A percentile compares a stretch with the other conserved stretches of the same genome.
Evolutionary conservation across 2,113 vertebrate species (phyloP).

Genomic region (Nothobranchius kuhntae): DNA sequence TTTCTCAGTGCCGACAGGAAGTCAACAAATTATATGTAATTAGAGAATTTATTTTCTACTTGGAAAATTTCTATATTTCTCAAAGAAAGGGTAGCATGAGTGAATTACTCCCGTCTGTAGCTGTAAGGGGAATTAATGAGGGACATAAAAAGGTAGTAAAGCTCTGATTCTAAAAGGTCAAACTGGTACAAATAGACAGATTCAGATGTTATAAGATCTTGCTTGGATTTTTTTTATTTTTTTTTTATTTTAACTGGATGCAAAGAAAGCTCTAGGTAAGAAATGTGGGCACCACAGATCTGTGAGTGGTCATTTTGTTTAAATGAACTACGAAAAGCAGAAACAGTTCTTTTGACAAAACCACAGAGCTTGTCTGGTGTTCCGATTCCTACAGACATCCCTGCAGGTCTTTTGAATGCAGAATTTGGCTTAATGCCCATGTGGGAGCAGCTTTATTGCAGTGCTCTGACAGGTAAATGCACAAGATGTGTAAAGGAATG

Average conservation of each 20-base stretch:
- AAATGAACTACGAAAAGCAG: background rate
- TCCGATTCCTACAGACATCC: constrained; percentile 29
- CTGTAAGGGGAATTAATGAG: constrained; percentile 34
- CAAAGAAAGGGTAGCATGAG: constrained; percentile 32
- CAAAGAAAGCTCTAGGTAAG: background rate
- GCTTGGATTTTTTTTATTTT: too few species aligned
- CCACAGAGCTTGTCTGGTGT: constrained; percentile 6
- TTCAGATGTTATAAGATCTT: too few species aligned
- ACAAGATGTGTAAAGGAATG: constrained; percentile 69
- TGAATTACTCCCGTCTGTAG: constrained; percentile 45
- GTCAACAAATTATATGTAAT: constrained; percentile 38
- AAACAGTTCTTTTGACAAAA: constrained; percentile 12
- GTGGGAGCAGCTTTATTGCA: constrained; percentile 53
- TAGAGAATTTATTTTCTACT: constrained; percentile 42
- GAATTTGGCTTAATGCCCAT: constrained; percentile 42
- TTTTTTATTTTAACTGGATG: background rate
- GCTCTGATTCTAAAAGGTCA: constrained; percentile 39
- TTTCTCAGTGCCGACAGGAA: constrained; percentile 20
- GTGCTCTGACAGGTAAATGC: constrained; percentile 72
- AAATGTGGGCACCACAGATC: background rate
- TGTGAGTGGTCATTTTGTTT: constrained; percentile 1
- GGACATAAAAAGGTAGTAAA: constrained; percentile 18
- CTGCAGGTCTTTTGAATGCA: constrained; percentile 35
- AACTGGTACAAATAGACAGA: background rate
- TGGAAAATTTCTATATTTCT: constrained; percentile 42